Percentiles rank a stretch among this genome's conserved stretches.
phyloP scores from a whole-genome alignment of 2,888 invertebrate genomes.

The Deilephila elpenor region DNA sequence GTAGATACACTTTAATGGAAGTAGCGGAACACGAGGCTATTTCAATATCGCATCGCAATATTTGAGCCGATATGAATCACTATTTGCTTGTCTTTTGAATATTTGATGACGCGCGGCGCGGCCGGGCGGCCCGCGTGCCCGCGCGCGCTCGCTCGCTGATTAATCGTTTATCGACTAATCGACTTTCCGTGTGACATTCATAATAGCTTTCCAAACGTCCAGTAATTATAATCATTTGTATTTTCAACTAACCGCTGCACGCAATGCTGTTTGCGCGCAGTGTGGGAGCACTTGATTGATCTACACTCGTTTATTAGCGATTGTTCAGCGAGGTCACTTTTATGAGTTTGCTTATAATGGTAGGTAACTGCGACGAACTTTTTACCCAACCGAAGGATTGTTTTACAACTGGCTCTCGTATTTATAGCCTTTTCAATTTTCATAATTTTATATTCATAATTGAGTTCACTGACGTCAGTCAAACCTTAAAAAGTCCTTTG shows the following conservation, averaged over 20 bases:
- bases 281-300: neutral
- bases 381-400: too few species aligned
- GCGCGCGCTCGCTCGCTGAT: constrained; percentile 7
- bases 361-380: too few species aligned
- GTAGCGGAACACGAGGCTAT: constrained; percentile 33
- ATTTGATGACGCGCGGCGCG: constrained; percentile 17
- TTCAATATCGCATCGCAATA: constrained; percentile 13
- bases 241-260: constrained; percentile 12
- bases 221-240: constrained; percentile 12
- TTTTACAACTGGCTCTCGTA: too few species aligned
- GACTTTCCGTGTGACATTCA: constrained; percentile 27
- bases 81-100: constrained; percentile 27
- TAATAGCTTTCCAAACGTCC: constrained; percentile 11
- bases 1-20: neutral
- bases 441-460: too few species aligned
- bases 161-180: constrained; percentile 17
- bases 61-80: constrained; percentile 11
- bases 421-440: too few species aligned
- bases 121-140: neutral
- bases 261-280: neutral
- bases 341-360: too few species aligned
- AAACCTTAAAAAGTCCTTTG: too few species aligned
- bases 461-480: too few species aligned
- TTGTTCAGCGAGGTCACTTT: neutral
- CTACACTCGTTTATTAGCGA: neutral